Evolutionary conservation across 2,797 vertebrate species (phyloP), one percentile per base, ranked within the genome.

Genomic region (Onychomys arenicola): DNA sequence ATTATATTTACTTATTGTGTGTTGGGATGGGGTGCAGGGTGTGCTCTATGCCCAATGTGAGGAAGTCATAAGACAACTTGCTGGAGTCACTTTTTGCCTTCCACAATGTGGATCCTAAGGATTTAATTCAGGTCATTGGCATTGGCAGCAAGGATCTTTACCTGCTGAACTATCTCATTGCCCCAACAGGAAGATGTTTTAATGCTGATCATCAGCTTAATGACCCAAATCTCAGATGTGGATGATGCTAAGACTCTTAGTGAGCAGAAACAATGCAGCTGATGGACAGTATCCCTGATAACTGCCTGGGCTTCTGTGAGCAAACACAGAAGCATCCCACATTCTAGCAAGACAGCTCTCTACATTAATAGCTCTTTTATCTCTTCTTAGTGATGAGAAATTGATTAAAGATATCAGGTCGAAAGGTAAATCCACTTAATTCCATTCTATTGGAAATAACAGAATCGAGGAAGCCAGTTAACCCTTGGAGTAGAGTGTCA

Each of bases 361-460:
- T 46, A 34, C 14, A 59, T 16, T 29, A 14, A 8, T 37, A 32
- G 25, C 14, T 86, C 32, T 61, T 52, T 88, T 61, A 55, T 32
- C 71, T 55, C 43, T 13, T 77, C 46, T 90, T 52, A 55, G 65
- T n/a, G 92, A 67, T 2, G 7, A 96, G 57, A 77, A 78, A 89
- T n/a, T 12, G 16, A 11, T 32, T 34, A 88, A 83, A 61, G 17
- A 14, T 43, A 67, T 27, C 6, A 10, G 25, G 27, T 71, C 77
- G 29, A 71, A 29, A 55, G 40, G 69, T 61, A 88, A 84, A 4
- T 4, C 55, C 29, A 49, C 27, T 6, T 63, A 52, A 59, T 8
- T 77, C 81, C 83, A 82, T 94, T 23, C 94, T 84, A 21, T 69
- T 73, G 52, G 40, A 85, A 90, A 52, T 17, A 69, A 23, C n/a